Evolutionary conservation across 2,113 vertebrate species (phyloP).

Genomic region (Salvelinus sp.): DNA sequence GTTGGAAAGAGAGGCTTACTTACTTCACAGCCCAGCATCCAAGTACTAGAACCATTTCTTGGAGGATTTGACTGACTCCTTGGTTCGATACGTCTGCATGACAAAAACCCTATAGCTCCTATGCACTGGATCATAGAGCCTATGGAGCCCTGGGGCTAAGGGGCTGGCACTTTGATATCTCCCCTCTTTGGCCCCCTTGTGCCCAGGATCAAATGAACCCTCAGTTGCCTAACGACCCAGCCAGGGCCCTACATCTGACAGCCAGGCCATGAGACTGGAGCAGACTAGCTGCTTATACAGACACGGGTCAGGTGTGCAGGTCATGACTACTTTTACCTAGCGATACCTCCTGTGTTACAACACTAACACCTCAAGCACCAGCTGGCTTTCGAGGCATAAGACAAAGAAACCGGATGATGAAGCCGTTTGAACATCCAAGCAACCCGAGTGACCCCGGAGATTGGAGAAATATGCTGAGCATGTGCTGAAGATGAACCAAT

Average conservation of each 20-base stretch:
- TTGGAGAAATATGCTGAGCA: not conserved
- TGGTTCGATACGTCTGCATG: slow-evolving; percentile 2
- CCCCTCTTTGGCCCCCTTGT: slow-evolving; percentile 25
- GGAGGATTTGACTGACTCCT: not conserved
- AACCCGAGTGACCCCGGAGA: slow-evolving; percentile 11
- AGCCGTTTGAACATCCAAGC: slow-evolving; percentile 3
- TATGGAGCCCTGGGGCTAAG: slow-evolving; percentile 17
- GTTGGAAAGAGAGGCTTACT: not conserved
- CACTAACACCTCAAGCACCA: not conserved
- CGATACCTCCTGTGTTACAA: not conserved
- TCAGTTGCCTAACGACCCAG: slow-evolving; percentile 45
- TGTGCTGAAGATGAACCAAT: slow-evolving; percentile 5
- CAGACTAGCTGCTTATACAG: slow-evolving; percentile 21
- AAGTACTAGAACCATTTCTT: not conserved
- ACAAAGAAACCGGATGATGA: not conserved
- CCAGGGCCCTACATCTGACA: slow-evolving; percentile 36
- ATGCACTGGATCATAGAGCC: slow-evolving; percentile 18
- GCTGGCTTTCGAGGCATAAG: too few relatives aligned
- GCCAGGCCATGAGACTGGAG: slow-evolving; percentile 8
- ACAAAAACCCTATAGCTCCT: slow-evolving; percentile 15
- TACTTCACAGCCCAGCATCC: not conserved
- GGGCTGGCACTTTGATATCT: slow-evolving; percentile 44
- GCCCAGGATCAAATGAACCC: slow-evolving; percentile 49
- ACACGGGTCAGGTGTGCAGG: slow-evolving; percentile 31
- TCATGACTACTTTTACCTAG: not conserved